Evolutionary conservation across 2,888 invertebrate species (phyloP).

Genomic region (Ecliptopera silaceata): DNA sequence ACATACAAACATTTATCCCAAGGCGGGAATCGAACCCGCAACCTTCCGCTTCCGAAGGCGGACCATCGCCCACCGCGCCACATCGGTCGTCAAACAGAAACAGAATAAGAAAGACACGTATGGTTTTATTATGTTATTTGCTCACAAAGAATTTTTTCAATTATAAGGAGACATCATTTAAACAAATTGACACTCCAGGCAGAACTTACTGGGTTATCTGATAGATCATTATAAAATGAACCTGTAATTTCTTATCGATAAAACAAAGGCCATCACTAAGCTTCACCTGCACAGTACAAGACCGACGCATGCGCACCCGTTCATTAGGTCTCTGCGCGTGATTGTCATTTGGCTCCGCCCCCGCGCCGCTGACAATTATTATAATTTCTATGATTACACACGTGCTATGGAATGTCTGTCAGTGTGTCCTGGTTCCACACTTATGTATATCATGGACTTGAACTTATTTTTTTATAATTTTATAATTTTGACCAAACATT

Average conservation of each 20-base stretch:
- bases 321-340: conserved; percentile 77
- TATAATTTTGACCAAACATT: neutral
- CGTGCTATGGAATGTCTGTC: conserved; percentile 44
- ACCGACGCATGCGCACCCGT: conserved; percentile 67
- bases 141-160: too few relatives aligned
- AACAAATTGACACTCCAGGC: too few relatives aligned
- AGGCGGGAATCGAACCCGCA: too few relatives aligned
- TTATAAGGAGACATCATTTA: too few relatives aligned
- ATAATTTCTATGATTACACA: conserved; percentile 76
- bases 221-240: too few relatives aligned
- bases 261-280: conserved; percentile 40
- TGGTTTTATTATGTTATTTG: too few relatives aligned
- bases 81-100: too few relatives aligned
- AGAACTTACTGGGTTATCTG: too few relatives aligned
- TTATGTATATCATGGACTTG: conserved; percentile 19
- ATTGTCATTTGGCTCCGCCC: conserved; percentile 79
- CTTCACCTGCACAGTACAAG: conserved; percentile 53
- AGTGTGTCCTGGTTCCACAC: conserved; percentile 26
- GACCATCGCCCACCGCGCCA: too few relatives aligned
- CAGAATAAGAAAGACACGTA: too few relatives aligned
- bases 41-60: too few relatives aligned
- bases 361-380: conserved; percentile 69
- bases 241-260: conserved; percentile 25
- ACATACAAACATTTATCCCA: too few relatives aligned
- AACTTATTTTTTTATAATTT: neutral